Evolutionary conservation across 2,888 invertebrate species (phyloP).

Genomic region (Ctena decussata): DNA sequence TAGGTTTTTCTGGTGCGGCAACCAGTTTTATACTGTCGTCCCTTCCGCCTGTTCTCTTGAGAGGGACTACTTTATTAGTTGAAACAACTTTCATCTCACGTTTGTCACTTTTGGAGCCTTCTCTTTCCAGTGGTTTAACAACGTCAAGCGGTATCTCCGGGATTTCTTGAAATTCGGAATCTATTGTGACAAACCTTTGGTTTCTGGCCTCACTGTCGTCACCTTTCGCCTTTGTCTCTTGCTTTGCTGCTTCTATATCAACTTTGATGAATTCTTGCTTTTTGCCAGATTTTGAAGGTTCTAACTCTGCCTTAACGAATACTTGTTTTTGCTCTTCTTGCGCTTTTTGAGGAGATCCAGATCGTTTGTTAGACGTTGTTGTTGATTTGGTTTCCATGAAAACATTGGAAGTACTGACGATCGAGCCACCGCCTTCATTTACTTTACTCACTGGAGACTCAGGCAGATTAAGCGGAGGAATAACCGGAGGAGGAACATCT

Average conservation of each 20-base stretch:
- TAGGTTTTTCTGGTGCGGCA: constrained; percentile 32
- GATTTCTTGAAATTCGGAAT: constrained; percentile 44
- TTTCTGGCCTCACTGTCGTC: neutral
- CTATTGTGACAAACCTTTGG: constrained; percentile 46
- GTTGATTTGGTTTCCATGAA: constrained; percentile 59
- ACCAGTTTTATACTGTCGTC: constrained; percentile 57
- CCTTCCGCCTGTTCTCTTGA: constrained; percentile 29
- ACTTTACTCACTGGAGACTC: neutral
- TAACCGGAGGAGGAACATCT: constrained; percentile 7
- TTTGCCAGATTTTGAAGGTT: neutral
- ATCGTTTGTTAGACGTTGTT: constrained; percentile 30
- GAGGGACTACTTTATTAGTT: constrained; percentile 56
- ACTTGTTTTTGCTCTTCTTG: neutral
- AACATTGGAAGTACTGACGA: constrained; percentile 58
- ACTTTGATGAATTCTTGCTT: neutral
- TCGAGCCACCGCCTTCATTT: constrained; percentile 36
- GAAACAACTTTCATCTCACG: constrained; percentile 55
- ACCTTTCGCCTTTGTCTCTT: neutral
- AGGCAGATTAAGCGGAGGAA: neutral
- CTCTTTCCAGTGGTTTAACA: neutral
- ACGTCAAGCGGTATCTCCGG: constrained; percentile 56
- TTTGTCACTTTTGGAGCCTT: constrained; percentile 1
- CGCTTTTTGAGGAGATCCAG: constrained; percentile 23
- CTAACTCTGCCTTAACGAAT: neutral
- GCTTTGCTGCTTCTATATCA: neutral